Evolutionary conservation across 2,797 vertebrate species (phyloP).

Genomic region (Tragelaphus eurycerus): DNA sequence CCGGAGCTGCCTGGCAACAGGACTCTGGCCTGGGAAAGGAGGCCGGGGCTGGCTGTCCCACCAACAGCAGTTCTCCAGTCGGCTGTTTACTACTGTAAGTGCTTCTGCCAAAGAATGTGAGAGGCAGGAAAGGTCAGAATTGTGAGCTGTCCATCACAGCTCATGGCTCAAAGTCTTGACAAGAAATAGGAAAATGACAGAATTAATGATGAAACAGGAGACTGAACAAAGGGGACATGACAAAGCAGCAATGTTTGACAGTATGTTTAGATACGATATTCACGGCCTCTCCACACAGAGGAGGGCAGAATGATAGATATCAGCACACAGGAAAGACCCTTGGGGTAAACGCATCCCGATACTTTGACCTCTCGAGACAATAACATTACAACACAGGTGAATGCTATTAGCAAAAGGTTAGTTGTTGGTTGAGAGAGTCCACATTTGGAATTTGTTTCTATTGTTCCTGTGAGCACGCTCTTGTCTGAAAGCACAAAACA

Average conservation of each 20-base stretch:
- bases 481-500: not conserved
- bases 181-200: conserved; percentile 1
- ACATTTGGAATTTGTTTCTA: not conserved
- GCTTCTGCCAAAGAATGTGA: not conserved
- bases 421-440: not conserved
- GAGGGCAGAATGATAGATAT: not conserved
- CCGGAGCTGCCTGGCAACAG: not conserved
- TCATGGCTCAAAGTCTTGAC: not conserved
- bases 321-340: too few species aligned
- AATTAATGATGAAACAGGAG: not conserved
- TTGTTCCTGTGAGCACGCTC: not conserved
- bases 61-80: not conserved
- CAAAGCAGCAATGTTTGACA: not conserved
- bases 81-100: not conserved
- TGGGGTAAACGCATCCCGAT: rapidly evolving
- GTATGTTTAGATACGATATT: not conserved
- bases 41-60: rapidly evolving
- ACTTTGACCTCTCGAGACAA: not conserved
- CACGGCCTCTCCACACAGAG: not conserved
- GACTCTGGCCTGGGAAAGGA: not conserved
- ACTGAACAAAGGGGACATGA: not conserved
- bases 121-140: not conserved
- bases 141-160: not conserved
- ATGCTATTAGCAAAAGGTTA: not conserved
- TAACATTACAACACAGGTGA: not conserved